Evolutionary conservation across 2,888 invertebrate genomes (phyloP), one percentile per base, ranked within the genome.

Genomic region (Parasteatoda lunata): DNA sequence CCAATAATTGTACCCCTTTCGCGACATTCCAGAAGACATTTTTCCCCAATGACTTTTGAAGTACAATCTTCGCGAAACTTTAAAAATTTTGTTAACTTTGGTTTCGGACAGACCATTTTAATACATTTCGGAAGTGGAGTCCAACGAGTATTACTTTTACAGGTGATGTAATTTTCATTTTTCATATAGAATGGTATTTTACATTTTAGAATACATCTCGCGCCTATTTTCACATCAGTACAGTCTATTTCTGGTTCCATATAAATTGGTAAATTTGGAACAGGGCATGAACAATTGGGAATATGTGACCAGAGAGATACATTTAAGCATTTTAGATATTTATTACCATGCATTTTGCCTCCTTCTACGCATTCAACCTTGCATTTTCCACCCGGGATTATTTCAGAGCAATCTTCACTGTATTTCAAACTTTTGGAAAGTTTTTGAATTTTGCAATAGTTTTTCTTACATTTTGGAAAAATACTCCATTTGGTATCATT

Each of bases 201-300:
- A 52, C 80, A 80, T n/a, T 51, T 66, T 3, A 80, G 64, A 4
- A 11, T 9, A 54, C 80, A 73, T 52, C 3, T 65, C 13, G 49
- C 51, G 9, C 49, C 48, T n/a, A 45, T 65, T 5, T 15, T 9
- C 30, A 65, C 66, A 6, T 9, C 72, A 5, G 54, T 51, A 8
- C 81, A 81, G 7, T 81, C 51, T n/a, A 15, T 15, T 15, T 66
- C 68, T 15, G 8, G 13, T 15, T 47, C 64, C 9, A 73, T 5
- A 65, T 52, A n/a, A 52, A 13, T 45, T 1, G 47, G 51, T n/a
- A 75, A 47, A 59, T 15, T 15, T 8, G 69, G 73, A 2, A 49
- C 7, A 15, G 78, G 78, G 15, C 78, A 84, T 9, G 78, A 45
- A 15, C 84, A 84, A 4, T 79, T 68, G 6, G 78, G 75, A 65